These are phyloP conservation scores for Delphinapterus leucas DNA, from an alignment of 2,113 vertebrate genomes.

Conservation along the genomic window DNA sequence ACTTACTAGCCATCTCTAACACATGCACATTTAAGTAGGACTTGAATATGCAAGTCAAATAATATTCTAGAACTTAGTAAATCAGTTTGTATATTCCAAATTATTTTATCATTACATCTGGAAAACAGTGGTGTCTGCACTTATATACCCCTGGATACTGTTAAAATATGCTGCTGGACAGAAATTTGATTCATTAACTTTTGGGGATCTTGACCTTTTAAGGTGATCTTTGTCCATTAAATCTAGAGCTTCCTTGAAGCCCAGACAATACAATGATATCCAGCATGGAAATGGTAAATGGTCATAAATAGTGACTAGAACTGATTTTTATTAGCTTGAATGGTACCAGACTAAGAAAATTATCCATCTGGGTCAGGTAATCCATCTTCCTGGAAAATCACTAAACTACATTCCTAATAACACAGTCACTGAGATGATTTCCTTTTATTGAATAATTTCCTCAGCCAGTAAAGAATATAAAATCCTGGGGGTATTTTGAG, in stretches of 20 bases:
- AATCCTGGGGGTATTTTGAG: constrained; percentile 55
- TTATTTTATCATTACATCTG: neutral
- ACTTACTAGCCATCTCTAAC: neutral
- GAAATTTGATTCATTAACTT: neutral
- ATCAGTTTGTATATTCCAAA: neutral
- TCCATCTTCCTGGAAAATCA: constrained; percentile 48
- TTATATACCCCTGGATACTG: neutral
- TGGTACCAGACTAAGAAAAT: constrained; percentile 52
- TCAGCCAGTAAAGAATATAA: constrained; percentile 49
- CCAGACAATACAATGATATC: neutral
- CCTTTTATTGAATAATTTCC: constrained; percentile 57
- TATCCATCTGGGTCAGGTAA: constrained; percentile 59
- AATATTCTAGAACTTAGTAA: neutral
- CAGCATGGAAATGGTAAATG: neutral
- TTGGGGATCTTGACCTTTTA: neutral
- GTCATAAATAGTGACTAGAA: neutral
- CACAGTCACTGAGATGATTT: constrained; percentile 51
- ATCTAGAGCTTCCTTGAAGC: neutral
- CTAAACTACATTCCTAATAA: constrained; percentile 48
- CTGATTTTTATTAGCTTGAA: constrained; percentile 42
- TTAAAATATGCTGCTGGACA: neutral
- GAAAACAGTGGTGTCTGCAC: neutral
- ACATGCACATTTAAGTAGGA: neutral
- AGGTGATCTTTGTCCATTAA: neutral
- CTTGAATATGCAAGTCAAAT: neutral